Conservation (phyloP, 2,888 invertebrate species). For the Aphodius sticticus region DNA sequence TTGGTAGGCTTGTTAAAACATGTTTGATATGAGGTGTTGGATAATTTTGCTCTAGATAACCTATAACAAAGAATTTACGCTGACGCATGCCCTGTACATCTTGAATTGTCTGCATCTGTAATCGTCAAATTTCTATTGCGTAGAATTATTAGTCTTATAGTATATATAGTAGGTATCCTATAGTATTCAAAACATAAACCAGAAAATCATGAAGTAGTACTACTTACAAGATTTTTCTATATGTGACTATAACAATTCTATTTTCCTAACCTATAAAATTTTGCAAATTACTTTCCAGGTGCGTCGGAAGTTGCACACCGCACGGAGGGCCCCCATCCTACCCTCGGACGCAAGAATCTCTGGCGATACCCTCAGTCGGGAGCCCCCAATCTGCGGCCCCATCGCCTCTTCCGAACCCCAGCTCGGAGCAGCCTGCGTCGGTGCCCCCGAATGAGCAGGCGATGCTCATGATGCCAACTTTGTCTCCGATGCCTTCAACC, state of each 20-base stretch:
- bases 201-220: too few relatives aligned
- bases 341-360: conserved; percentile 66
- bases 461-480: conserved; percentile 71
- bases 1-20: too few relatives aligned
- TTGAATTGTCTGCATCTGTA: neutral
- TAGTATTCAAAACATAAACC: too few relatives aligned
- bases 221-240: neutral
- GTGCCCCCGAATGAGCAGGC: conserved; percentile 71
- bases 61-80: neutral
- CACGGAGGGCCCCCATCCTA: conserved; percentile 74
- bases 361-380: conserved; percentile 67
- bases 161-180: neutral
- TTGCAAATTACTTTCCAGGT: conserved; percentile 48
- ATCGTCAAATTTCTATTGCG: neutral
- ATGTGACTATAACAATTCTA: neutral
- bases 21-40: neutral
- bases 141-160: neutral
- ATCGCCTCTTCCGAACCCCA: conserved; percentile 75
- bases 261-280: neutral
- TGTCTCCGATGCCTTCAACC: conserved; percentile 73
- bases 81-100: neutral
- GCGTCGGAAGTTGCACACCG: conserved; percentile 63
- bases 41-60: neutral
- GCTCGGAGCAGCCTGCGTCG: conserved; percentile 72
- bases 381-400: conserved; percentile 61